These are phyloP conservation scores for Epinephelus awoara DNA, from an alignment of 2,797 vertebrate species.

Conservation along the genomic window DNA sequence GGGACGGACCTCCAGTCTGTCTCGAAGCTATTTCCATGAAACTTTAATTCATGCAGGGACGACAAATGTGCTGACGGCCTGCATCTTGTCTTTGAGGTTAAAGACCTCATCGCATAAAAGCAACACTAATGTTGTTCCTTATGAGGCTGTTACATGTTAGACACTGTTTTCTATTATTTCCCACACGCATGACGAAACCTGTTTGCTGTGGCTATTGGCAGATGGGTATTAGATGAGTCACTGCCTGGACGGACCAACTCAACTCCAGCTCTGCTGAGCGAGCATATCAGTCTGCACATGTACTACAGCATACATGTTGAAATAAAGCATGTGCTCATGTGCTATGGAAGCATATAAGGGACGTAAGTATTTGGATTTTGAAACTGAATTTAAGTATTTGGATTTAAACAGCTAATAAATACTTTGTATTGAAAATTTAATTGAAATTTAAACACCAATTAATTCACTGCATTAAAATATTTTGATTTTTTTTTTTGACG, in stretches of 20 bases:
- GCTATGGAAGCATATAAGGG: too few relatives aligned
- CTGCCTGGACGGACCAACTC: conserved; percentile 36
- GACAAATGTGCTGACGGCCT: conserved; percentile 35
- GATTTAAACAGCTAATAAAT: too few relatives aligned
- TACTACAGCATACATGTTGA: conserved; percentile 9
- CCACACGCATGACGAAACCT: conserved; percentile 31
- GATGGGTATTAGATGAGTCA: conserved; percentile 57
- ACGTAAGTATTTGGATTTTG: too few relatives aligned
- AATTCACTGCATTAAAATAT: too few relatives aligned
- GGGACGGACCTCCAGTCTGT: background rate
- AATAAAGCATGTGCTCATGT: conserved; percentile 20
- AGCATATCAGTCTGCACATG: conserved; percentile 36
- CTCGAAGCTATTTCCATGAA: conserved; percentile 37
- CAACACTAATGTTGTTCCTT: conserved; percentile 5
- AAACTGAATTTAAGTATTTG: too few relatives aligned
- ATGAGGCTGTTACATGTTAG: conserved; percentile 42
- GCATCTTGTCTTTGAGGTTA: conserved; percentile 53
- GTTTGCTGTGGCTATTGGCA: conserved; percentile 59
- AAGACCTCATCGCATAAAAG: conserved; percentile 41
- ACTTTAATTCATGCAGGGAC: conserved; percentile 45
- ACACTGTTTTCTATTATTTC: conserved; percentile 48
- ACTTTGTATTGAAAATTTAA: too few relatives aligned
- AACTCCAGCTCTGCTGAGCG: conserved; percentile 47
- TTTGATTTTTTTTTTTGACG: too few relatives aligned
- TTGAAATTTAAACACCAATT: too few relatives aligned